Conservation (phyloP, 1,140 invertebrate species). For the Lethocerus indicus region DNA sequence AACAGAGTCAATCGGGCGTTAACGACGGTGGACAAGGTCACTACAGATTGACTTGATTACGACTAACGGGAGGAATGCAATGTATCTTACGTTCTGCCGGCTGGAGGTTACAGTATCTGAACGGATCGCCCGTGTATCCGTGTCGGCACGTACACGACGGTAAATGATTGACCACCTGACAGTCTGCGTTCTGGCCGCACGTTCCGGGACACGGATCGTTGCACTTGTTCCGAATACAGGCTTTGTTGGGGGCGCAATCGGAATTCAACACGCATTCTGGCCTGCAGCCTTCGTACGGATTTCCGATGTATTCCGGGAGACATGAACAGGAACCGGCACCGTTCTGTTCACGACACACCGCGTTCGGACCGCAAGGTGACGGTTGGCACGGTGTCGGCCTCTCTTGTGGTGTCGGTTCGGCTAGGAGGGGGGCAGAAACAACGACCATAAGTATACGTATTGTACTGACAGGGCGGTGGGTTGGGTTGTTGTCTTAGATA, state of each 20-base stretch:
- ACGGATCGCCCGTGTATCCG: conserved; percentile 58
- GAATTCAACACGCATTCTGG: conserved; percentile 54
- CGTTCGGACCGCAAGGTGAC: conserved; percentile 58
- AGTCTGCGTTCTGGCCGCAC: conserved; percentile 56
- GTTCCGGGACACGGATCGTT: conserved; percentile 54
- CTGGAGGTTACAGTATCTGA: conserved; percentile 37
- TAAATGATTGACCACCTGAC: conserved; percentile 55
- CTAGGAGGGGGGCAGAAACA: conserved; percentile 12
- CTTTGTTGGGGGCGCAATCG: conserved; percentile 50
- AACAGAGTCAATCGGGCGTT: too few species aligned
- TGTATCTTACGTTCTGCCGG: conserved; percentile 23
- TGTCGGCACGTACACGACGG: conserved; percentile 48
- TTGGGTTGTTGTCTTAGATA: background rate
- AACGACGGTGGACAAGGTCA: too few species aligned
- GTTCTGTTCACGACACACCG: conserved; percentile 45
- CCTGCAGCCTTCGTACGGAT: conserved; percentile 55
- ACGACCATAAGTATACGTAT: background rate
- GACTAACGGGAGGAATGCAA: too few species aligned
- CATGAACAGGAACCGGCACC: conserved; percentile 50
- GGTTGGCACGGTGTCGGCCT: conserved; percentile 45
- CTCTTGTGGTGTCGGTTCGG: conserved; percentile 23
- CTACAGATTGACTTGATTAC: background rate
- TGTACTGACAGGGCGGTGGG: background rate
- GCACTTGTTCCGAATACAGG: conserved; percentile 58
- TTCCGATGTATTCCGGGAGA: conserved; percentile 47